These are phyloP conservation scores for Paralichthys olivaceus DNA, from an alignment of 2,113 vertebrate species.

Conservation along the genomic window DNA sequence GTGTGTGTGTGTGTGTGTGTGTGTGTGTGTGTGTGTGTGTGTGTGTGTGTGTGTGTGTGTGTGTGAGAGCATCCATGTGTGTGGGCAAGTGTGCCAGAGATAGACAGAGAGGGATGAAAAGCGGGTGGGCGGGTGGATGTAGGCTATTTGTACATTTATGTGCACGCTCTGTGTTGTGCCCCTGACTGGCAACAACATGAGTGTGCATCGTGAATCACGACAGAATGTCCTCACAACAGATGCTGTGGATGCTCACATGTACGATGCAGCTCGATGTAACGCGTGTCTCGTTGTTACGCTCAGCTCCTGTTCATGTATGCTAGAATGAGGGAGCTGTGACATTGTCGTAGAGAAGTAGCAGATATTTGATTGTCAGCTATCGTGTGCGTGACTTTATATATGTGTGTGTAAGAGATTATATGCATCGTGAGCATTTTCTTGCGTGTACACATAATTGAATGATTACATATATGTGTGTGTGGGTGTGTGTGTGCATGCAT, in stretches of 20 bases:
- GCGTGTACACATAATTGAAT: slow-evolving; percentile 19
- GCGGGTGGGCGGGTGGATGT: slow-evolving; percentile 49
- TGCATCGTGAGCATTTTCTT: slow-evolving; percentile 34
- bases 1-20: slow-evolving; percentile 57
- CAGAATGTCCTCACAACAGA: slow-evolving; percentile 47
- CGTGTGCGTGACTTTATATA: slow-evolving; percentile 1
- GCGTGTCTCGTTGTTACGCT: slow-evolving; percentile 16
- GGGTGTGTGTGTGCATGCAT: not conserved
- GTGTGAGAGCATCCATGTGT: slow-evolving; percentile 24
- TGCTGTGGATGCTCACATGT: slow-evolving; percentile 53
- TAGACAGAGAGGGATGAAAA: slow-evolving; percentile 49
- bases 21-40: slow-evolving; percentile 46
- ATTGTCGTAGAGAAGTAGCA: slow-evolving; percentile 13
- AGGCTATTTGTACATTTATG: slow-evolving; percentile 64
- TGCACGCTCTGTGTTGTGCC: slow-evolving; percentile 38
- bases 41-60: slow-evolving; percentile 39
- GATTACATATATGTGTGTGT: slow-evolving; percentile 12
- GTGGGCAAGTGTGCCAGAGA: slow-evolving; percentile 53
- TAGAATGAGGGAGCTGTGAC: slow-evolving; percentile 23
- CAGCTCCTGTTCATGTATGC: slow-evolving; percentile 24
- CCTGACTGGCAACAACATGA: slow-evolving; percentile 21
- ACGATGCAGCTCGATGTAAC: slow-evolving; percentile 44
- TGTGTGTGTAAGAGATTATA: not conserved
- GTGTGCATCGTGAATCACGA: slow-evolving; percentile 47
- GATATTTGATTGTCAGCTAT: slow-evolving; percentile 35